Conservation (phyloP, 2,113 vertebrate genomes). For the Ariopsis seemanni region DNA sequence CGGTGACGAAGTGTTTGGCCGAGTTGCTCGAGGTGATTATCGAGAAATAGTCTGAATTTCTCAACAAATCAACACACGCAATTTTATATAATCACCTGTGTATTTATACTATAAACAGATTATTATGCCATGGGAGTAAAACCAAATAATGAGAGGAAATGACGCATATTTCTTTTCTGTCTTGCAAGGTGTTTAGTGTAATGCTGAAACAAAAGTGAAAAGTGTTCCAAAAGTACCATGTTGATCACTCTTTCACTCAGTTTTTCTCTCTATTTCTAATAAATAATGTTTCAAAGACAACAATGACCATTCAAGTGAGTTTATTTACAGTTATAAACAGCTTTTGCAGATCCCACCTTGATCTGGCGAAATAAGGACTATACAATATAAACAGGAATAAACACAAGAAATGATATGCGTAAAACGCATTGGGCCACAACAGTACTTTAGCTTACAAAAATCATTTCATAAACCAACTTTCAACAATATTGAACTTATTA, state of each 20-base stretch:
- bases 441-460: conserved; percentile 40
- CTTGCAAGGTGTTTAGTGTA: conserved; percentile 17
- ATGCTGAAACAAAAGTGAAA: conserved; percentile 1
- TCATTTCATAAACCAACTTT: conserved; percentile 13
- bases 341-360: conserved; percentile 60
- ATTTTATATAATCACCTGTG: too few species aligned
- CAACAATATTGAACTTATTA: conserved; percentile 15
- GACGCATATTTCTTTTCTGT: background rate
- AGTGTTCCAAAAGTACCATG: conserved; percentile 15
- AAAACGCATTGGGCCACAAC: conserved; percentile 33
- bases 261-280: conserved; percentile 21
- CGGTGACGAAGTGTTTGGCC: too few species aligned
- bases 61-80: too few species aligned
- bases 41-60: too few species aligned
- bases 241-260: background rate
- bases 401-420: conserved; percentile 68
- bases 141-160: conserved; percentile 6
- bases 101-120: background rate
- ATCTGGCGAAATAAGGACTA: conserved; percentile 64
- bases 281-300: conserved; percentile 39
- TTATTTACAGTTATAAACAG: conserved; percentile 73
- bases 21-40: too few species aligned
- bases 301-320: conserved; percentile 59
- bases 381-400: conserved; percentile 70
- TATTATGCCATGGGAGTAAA: background rate